Conservation (phyloP, 2,797 vertebrate species). For the Phoeniculus purpureus region DNA sequence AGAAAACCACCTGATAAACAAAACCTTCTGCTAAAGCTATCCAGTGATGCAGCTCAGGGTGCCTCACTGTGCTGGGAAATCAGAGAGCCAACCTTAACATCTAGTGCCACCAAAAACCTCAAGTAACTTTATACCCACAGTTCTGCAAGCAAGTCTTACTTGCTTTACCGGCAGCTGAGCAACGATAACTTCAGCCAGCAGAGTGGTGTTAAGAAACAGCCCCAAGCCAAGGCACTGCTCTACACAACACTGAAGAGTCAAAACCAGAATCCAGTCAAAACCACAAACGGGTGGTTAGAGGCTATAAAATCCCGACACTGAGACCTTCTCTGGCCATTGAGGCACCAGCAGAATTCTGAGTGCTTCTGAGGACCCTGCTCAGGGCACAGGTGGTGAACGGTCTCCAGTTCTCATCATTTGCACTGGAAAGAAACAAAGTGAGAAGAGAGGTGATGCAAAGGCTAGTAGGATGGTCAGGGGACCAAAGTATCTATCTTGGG, state of each 20-base stretch:
- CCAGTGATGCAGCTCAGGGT: neutral
- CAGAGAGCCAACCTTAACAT: neutral
- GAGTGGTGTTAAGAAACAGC: neutral
- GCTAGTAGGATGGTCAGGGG: neutral
- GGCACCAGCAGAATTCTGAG: neutral
- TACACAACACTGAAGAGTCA: neutral
- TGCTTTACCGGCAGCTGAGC: neutral
- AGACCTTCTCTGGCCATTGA: neutral
- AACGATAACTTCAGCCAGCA: neutral
- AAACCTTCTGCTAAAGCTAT: neutral
- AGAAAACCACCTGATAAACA: slow-evolving; percentile 15
- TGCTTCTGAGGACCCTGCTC: accelerated
- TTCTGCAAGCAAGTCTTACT: neutral
- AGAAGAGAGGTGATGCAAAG: neutral
- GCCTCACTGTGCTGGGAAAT: accelerated
- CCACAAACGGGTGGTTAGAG: neutral
- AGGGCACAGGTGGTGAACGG: neutral
- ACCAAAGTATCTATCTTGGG: neutral
- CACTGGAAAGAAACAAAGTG: neutral
- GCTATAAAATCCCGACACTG: neutral
- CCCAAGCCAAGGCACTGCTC: neutral
- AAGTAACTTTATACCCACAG: neutral
- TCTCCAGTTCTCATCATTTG: neutral
- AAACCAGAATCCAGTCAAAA: neutral
- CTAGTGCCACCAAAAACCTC: slow-evolving; percentile 33